Conservation (phyloP, 1,140 invertebrate species). For the Drosophila nigrodunni region DNA sequence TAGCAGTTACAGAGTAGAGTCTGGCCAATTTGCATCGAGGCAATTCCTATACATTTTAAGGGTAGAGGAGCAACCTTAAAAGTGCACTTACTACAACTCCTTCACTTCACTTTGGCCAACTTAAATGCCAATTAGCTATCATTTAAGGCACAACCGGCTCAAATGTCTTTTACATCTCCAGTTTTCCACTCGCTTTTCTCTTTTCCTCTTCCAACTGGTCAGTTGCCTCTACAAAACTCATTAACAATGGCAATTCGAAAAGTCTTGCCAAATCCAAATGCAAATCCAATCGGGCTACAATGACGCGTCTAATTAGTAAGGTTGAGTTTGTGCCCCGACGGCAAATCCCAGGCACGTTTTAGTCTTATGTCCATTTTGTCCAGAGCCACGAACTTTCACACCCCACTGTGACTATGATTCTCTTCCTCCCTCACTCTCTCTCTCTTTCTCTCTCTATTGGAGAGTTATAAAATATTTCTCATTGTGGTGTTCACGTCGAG, state of each 20-base stretch:
- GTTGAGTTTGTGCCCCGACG: slow-evolving; percentile 34
- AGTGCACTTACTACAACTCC: slow-evolving; percentile 61
- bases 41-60: slow-evolving; percentile 3
- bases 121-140: slow-evolving; percentile 79
- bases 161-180: neutral
- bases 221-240: slow-evolving; percentile 37
- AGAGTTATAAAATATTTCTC: slow-evolving; percentile 76
- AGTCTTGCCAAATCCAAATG: slow-evolving; percentile 63
- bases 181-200: neutral
- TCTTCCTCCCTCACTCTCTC: slow-evolving; percentile 38
- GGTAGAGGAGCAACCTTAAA: slow-evolving; percentile 42
- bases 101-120: slow-evolving; percentile 42
- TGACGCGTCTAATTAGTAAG: slow-evolving; percentile 80
- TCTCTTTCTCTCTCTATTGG: slow-evolving; percentile 35
- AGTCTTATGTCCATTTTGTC: slow-evolving; percentile 15
- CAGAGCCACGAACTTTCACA: slow-evolving; percentile 36
- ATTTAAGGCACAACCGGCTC: slow-evolving; percentile 37
- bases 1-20: neutral
- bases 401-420: slow-evolving; percentile 29
- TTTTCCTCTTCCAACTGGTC: neutral
- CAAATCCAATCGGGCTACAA: slow-evolving; percentile 77
- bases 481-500: slow-evolving; percentile 50
- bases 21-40: slow-evolving; percentile 35
- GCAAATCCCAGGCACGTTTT: slow-evolving; percentile 66
- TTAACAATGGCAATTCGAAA: slow-evolving; percentile 73